Evolutionary conservation across 2,797 vertebrate species (phyloP).

Genomic region (Intellagama lesueurii): DNA sequence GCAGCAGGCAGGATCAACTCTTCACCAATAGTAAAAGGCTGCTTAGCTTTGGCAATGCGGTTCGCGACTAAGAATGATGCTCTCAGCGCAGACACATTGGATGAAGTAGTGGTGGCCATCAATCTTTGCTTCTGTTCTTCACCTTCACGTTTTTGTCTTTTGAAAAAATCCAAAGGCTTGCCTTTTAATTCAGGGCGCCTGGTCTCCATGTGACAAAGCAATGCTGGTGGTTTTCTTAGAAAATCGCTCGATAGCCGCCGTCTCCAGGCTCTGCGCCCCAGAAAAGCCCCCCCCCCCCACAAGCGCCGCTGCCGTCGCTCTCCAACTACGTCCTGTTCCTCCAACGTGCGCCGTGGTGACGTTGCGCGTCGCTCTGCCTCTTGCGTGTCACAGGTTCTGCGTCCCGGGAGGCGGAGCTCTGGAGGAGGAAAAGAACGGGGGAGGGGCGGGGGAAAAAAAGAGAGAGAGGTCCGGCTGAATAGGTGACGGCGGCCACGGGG

Average conservation of each 20-base stretch:
- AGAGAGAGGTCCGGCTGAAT: not conserved
- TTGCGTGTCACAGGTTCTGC: conserved; percentile 46
- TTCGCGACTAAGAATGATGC: not conserved
- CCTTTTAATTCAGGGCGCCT: not conserved
- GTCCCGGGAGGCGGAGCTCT: conserved; percentile 50
- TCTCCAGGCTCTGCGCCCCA: no score
- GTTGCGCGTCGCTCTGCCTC: not conserved
- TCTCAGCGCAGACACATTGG: not conserved
- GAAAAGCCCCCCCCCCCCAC: no score
- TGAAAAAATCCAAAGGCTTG: no score
- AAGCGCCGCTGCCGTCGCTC: no score
- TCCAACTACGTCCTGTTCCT: no score
- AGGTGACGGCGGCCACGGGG: conserved; percentile 11
- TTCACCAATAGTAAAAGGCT: conserved; percentile 41
- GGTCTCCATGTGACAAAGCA: no score
- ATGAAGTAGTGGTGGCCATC: not conserved
- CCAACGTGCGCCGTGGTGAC: no score
- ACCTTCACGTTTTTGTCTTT: no score
- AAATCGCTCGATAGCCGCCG: no score
- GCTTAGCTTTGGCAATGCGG: conserved; percentile 36
- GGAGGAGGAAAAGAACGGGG: not conserved
- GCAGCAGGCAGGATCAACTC: conserved; percentile 50
- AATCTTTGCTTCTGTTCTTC: no score
- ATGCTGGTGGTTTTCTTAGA: no score
- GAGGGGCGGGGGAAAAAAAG: not conserved